Base-by-base conservation (phyloP, 2,888 invertebrate genomes). In the Ennomos quercinarius region DNA sequence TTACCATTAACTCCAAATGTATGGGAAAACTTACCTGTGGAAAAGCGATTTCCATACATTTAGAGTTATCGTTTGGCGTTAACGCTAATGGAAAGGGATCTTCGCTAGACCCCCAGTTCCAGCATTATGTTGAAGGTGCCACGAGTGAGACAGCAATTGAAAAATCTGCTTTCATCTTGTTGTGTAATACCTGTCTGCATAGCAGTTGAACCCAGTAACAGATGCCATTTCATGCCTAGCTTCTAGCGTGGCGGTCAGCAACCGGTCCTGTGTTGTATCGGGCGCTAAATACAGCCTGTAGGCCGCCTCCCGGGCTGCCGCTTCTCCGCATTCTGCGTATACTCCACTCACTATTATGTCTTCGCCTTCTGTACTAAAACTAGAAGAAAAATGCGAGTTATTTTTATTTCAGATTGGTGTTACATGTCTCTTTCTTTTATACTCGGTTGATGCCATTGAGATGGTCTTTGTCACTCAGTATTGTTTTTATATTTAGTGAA, bases 201-300 rank as follows among this genome's bases (percentile, higher is more conserved):
- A 99, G 0, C 97, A 95, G 11, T 94, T 89, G 87, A 99, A 99
- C 2, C 98, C 99, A 79, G 99, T 99, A 10, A 97, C 93, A 54
- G 94, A 89, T 0, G 99, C 99, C 74, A 99, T 93, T 61, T 96
- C 93, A 75, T 96, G 94, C 11, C 99, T 91, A 0, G 96, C 95
- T 12, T 93, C 87, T 9, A 99, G 88, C 45, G 99, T 89, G 76
- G 95, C 93, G 27, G 93, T 87, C 0, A 99, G 92, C 34, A 98
- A 84, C 42, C 93, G 83, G 77, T 98, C 97, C 86, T 99, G 99
- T 1, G 93, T 89, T 0, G 81, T 69, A 76, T 98, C 96, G 0
- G 97, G 97, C 72, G 96, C 94, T 12, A 98, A 91, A 89, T 96
- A 99, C 60, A 98, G 93, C 63, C 95, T 94, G 86, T 98, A 99